A percentile compares a stretch with the other conserved stretches of the same genome.
Conservation (phyloP, 2,113 vertebrate genomes). For the Triplophysa rosa region DNA sequence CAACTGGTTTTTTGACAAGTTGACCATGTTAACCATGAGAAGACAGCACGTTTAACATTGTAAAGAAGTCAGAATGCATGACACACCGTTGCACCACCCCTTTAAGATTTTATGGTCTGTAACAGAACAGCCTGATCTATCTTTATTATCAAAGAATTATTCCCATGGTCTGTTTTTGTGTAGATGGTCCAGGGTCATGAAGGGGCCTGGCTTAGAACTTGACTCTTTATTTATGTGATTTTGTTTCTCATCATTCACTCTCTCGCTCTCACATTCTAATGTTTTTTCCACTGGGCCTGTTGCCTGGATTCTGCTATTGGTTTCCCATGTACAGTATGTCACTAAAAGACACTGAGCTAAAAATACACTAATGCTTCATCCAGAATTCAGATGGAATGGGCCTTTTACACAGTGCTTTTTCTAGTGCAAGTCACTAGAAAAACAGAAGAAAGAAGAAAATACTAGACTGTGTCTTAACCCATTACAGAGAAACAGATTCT, state of each 20-base stretch:
- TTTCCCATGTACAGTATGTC: conserved; percentile 54
- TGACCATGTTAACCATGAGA: too few species aligned
- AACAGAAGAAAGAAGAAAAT: neutral
- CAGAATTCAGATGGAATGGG: conserved; percentile 67
- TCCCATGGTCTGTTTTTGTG: neutral
- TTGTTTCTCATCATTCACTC: neutral
- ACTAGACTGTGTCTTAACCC: neutral
- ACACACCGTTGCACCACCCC: too few species aligned
- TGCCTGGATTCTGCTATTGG: conserved; percentile 69
- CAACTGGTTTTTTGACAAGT: too few species aligned
- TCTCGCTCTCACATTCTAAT: conserved; percentile 51
- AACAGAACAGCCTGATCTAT: neutral
- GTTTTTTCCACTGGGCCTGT: conserved; percentile 61
- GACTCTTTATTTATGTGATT: neutral
- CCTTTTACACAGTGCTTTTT: conserved; percentile 73
- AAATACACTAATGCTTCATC: conserved; percentile 75
- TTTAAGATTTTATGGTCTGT: neutral
- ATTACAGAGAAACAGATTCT: too few species aligned
- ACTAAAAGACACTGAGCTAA: conserved; percentile 74
- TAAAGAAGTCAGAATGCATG: too few species aligned
- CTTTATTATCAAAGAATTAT: neutral
- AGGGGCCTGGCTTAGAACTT: neutral
- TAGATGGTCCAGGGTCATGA: neutral
- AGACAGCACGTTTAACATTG: too few species aligned
- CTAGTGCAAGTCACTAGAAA: conserved; percentile 22